Percentiles rank a stretch among this genome's conserved stretches.
Conservation (phyloP, 2,113 vertebrate species). For the Neotoma lepida region DNA sequence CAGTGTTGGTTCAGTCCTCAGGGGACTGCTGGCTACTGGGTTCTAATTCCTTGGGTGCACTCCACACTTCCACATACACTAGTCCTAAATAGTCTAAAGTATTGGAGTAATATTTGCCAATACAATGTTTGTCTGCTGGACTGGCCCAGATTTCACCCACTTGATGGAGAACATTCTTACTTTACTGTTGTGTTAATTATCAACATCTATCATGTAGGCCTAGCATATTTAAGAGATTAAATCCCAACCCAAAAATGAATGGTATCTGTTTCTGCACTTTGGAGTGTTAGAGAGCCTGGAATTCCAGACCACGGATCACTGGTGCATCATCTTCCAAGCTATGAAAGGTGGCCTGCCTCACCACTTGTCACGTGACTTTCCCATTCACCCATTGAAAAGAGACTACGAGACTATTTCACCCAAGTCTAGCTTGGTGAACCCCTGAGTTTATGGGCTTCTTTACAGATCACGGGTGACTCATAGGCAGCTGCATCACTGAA, state of each 20-base stretch:
- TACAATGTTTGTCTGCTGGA: conserved; percentile 93
- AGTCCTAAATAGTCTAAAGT: background rate
- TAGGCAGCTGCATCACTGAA: background rate
- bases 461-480: background rate
- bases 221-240: conserved; percentile 72
- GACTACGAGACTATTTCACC: background rate
- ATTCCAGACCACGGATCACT: background rate
- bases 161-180: conserved; percentile 97
- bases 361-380: background rate
- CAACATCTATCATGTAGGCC: conserved; percentile 99
- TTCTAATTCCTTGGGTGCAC: background rate
- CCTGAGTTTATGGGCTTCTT: background rate
- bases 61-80: background rate
- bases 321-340: background rate
- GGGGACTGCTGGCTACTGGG: background rate
- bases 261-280: background rate
- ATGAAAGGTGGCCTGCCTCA: background rate
- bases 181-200: conserved; percentile 99
- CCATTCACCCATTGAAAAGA: background rate
- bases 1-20: background rate
- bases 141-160: conserved; percentile 96
- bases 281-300: background rate
- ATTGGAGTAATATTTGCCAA: conserved; percentile 81
- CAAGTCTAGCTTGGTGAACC: background rate
- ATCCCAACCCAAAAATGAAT: background rate